These are phyloP conservation scores for Dascillus cervinus DNA, from an alignment of 2,888 invertebrate genomes.

Conservation along the genomic window DNA sequence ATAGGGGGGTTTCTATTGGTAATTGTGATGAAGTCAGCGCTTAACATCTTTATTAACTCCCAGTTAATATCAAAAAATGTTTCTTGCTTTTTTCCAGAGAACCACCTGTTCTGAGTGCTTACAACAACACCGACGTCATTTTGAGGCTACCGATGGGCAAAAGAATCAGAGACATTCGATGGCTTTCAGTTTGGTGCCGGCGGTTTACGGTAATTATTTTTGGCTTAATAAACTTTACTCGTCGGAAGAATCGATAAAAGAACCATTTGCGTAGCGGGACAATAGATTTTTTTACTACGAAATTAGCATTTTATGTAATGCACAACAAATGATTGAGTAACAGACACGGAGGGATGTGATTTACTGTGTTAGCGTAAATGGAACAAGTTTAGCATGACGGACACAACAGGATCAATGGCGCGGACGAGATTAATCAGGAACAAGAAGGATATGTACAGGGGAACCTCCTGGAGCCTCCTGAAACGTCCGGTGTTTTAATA, in stretches of 20 bases:
- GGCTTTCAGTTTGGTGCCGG: constrained; percentile 89
- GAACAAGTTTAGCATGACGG: constrained; percentile 34
- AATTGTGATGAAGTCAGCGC: constrained; percentile 31
- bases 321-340: constrained; percentile 28
- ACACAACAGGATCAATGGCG: constrained; percentile 42
- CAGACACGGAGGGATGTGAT: constrained; percentile 30
- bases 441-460: too few species aligned
- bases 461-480: too few species aligned
- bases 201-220: constrained; percentile 71
- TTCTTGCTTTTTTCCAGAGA: constrained; percentile 55
- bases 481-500: too few species aligned
- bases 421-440: constrained; percentile 45
- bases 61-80: too few species aligned
- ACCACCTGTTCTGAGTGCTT: constrained; percentile 66
- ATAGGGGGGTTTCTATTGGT: constrained; percentile 21
- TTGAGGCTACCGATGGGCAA: constrained; percentile 76
- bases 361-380: constrained; percentile 34
- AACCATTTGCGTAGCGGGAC: too few species aligned
- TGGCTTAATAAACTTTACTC: too few species aligned
- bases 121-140: constrained; percentile 72
- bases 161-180: constrained; percentile 79
- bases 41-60: constrained; percentile 30
- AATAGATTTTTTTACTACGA: too few species aligned
- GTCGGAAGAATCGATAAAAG: too few species aligned
- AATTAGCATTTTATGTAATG: constrained; percentile 33